Percentiles rank a stretch among this genome's conserved stretches.
These are phyloP conservation scores for Camponotus vicinus DNA, from an alignment of 1,140 invertebrate genomes.

Conservation along the genomic window DNA sequence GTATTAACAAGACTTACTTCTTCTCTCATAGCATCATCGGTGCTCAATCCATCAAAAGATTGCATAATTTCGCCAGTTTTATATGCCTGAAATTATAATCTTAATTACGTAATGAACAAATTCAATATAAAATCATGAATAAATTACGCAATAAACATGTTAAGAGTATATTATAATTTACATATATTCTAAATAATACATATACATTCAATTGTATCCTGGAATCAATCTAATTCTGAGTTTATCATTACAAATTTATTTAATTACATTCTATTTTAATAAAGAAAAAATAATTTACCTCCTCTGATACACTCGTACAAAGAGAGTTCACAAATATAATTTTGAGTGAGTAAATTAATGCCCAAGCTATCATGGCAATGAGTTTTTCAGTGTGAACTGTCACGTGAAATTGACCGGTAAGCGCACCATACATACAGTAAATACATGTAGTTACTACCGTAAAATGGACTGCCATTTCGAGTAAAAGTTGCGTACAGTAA, in stretches of 20 bases:
- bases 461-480: slow-evolving; percentile 36
- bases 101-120: not conserved
- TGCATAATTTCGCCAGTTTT: slow-evolving; percentile 48
- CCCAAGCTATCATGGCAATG: not conserved
- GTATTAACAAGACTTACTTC: not conserved
- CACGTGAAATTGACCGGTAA: not conserved
- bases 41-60: not conserved
- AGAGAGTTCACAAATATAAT: slow-evolving; percentile 15
- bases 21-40: slow-evolving; percentile 21
- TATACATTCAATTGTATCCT: not conserved
- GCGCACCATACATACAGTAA: not conserved
- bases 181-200: not conserved
- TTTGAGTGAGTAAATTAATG: not conserved
- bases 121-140: not conserved
- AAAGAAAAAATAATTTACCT: slow-evolving; percentile 12
- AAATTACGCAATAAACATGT: not conserved
- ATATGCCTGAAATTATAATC: slow-evolving; percentile 32
- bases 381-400: not conserved
- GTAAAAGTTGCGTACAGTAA: slow-evolving; percentile 18
- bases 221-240: not conserved
- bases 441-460: not conserved
- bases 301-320: not conserved
- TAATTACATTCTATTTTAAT: slow-evolving; percentile 4
- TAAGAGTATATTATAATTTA: not conserved
- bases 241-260: not conserved